Conservation (phyloP, 2,888 invertebrate genomes). For the Dasypolia templi region DNA sequence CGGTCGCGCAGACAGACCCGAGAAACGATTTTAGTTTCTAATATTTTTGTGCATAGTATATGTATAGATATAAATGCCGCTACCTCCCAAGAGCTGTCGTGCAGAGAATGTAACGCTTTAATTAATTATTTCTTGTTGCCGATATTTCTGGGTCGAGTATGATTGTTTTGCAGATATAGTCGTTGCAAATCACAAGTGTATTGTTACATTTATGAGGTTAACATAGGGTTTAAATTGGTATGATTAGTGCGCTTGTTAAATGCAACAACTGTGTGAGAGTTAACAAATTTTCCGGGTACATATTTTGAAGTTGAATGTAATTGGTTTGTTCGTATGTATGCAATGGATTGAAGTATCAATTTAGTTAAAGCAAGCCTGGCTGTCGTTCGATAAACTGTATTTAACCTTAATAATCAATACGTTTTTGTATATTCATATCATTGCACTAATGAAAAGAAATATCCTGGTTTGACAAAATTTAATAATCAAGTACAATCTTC, state of each 20-base stretch:
- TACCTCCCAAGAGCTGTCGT: constrained; percentile 52
- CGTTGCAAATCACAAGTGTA: background rate
- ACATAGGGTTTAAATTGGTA: constrained; percentile 7
- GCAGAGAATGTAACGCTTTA: constrained; percentile 45
- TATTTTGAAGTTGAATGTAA: background rate
- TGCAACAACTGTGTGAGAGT: background rate
- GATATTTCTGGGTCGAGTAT: constrained; percentile 27
- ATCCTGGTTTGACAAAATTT: background rate
- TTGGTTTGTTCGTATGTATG: background rate
- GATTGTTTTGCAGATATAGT: background rate
- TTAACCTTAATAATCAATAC: background rate
- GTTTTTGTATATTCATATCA: no score
- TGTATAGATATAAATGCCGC: constrained; percentile 11
- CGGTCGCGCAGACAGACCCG: no score
- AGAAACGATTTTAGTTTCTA: no score
- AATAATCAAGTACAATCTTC: background rate
- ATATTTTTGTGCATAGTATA: no score
- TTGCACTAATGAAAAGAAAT: background rate
- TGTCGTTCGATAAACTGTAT: background rate
- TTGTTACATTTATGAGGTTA: background rate
- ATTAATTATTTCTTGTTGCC: constrained; percentile 62
- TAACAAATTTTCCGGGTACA: background rate
- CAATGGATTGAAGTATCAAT: background rate
- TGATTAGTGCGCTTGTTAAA: background rate
- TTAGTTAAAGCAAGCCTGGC: background rate